These are phyloP conservation scores for Bovichtus diacanthus DNA, from an alignment of 2,797 vertebrate species.

Conservation along the genomic window DNA sequence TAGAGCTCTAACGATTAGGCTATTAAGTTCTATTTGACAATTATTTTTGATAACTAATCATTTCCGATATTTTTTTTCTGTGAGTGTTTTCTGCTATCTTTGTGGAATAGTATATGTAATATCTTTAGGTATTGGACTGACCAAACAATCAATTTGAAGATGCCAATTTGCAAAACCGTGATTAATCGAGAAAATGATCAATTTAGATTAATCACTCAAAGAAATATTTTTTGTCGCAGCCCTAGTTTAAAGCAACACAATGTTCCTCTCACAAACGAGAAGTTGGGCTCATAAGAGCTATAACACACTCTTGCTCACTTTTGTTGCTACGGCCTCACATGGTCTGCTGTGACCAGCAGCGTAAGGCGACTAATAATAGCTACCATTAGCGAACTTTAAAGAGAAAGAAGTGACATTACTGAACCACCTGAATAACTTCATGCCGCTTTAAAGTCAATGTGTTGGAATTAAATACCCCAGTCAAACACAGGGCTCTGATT, in stretches of 20 bases:
- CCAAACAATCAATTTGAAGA: background rate
- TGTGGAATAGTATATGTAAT: background rate
- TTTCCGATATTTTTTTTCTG: too few species aligned
- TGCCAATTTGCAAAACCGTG: background rate
- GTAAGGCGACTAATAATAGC: background rate
- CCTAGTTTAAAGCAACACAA: background rate
- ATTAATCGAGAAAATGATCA: background rate
- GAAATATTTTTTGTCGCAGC: background rate
- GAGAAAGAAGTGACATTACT: background rate
- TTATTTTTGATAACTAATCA: background rate
- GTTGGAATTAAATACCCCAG: background rate
- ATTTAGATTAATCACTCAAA: too few species aligned
- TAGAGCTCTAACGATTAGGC: background rate
- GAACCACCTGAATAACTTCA: background rate
- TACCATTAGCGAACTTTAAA: background rate
- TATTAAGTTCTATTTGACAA: constrained; percentile 2
- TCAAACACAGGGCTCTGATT: background rate
- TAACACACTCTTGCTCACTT: background rate
- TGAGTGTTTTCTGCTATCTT: background rate
- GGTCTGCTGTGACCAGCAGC: background rate
- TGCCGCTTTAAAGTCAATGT: background rate
- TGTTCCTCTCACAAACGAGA: background rate
- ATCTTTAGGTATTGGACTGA: background rate
- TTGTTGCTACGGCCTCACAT: background rate
- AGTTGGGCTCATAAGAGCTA: background rate